Percentiles rank a stretch among this genome's conserved stretches.
Conservation (phyloP, 2,888 invertebrate genomes). For the Eupithecia pulchellata region DNA sequence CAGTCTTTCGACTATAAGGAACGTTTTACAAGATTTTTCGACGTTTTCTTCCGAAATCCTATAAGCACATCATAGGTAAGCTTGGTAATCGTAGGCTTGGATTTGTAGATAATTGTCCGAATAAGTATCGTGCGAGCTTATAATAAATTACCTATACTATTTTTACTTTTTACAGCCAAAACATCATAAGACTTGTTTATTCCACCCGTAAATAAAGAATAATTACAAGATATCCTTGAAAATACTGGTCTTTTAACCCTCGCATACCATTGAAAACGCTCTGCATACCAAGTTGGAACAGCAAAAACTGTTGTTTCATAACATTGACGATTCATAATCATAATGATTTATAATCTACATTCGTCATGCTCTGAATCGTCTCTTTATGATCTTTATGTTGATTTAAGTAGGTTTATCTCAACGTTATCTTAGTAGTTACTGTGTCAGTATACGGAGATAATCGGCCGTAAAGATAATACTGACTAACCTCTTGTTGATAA, state of each 20-base stretch:
- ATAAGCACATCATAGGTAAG: too few species aligned
- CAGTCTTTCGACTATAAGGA: too few species aligned
- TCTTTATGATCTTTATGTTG: slow-evolving; percentile 25
- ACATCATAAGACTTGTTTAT: neutral
- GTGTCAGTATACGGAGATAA: neutral
- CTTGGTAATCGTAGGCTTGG: too few species aligned
- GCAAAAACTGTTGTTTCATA: slow-evolving; percentile 22
- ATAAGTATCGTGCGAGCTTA: too few species aligned
- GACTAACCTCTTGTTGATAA: too few species aligned
- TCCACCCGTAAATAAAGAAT: neutral
- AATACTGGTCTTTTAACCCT: neutral
- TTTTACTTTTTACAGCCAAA: neutral
- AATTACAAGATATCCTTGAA: slow-evolving; percentile 8
- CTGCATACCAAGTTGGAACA: slow-evolving; percentile 7
- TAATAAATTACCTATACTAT: neutral
- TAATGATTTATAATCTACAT: slow-evolving; percentile 10
- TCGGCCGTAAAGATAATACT: neutral
- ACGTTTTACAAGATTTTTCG: too few species aligned
- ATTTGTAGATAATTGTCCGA: too few species aligned
- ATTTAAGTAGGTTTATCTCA: slow-evolving; percentile 20
- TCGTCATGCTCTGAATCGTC: slow-evolving; percentile 22
- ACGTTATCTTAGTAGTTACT: neutral
- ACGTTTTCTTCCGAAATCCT: too few species aligned
- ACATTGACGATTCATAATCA: slow-evolving; percentile 3
- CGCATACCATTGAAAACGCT: slow-evolving; percentile 5